Conservation (phyloP, 2,888 invertebrate species). For the Octodonta nipae region DNA sequence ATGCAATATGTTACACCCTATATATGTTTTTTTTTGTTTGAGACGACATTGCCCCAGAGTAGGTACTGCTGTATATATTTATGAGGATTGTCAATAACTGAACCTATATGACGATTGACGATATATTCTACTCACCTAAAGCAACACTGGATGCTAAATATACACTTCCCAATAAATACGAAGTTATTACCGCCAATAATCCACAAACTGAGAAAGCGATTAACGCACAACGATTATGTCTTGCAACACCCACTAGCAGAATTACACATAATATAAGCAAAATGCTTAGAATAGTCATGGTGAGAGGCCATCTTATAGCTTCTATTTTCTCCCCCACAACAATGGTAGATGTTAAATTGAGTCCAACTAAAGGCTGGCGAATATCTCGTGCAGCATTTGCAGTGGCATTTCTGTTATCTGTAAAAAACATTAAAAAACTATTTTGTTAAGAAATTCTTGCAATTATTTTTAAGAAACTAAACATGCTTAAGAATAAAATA, state of each 20-base stretch:
- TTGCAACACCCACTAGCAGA: constrained; percentile 75
- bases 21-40: no score
- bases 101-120: no score
- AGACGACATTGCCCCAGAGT: no score
- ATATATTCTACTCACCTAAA: constrained; percentile 53
- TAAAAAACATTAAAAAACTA: neutral
- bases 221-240: constrained; percentile 77
- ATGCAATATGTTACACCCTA: no score
- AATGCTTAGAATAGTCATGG: constrained; percentile 75
- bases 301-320: constrained; percentile 69
- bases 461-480: no score
- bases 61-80: no score
- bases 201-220: constrained; percentile 81
- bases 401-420: constrained; percentile 55
- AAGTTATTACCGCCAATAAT: constrained; percentile 71
- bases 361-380: constrained; percentile 48
- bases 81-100: no score
- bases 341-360: constrained; percentile 51
- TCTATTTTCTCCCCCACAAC: constrained; percentile 57
- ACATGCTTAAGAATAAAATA: no score
- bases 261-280: constrained; percentile 79
- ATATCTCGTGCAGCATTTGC: constrained; percentile 66
- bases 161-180: constrained; percentile 78
- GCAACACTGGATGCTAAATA: constrained; percentile 75
- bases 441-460: neutral